A percentile compares a stretch with the other conserved stretches of the same genome.
Conservation (phyloP, 2,797 vertebrate species). For the Mus spretus region DNA sequence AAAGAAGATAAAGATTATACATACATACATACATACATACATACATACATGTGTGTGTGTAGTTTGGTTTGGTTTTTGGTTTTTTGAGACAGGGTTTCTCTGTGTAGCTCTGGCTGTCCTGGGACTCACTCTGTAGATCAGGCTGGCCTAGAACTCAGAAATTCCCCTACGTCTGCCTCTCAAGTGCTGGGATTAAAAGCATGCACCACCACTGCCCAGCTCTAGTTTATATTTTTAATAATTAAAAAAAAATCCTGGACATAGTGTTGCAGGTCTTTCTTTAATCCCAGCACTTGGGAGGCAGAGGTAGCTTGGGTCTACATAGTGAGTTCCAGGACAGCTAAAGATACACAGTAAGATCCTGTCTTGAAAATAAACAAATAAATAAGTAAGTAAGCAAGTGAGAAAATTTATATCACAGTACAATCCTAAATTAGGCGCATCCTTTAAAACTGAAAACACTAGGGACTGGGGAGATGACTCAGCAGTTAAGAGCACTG, state of each 20-base stretch:
- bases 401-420: neutral
- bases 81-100: no score
- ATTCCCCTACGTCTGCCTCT: no score
- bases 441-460: slow-evolving; percentile 13
- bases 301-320: neutral
- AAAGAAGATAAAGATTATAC: neutral
- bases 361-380: neutral
- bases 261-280: neutral
- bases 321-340: neutral
- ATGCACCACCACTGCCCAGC: no score
- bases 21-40: no score
- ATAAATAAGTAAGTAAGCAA: neutral
- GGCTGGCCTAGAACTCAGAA: no score
- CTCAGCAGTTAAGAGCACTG: no score
- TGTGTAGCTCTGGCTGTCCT: no score
- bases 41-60: no score
- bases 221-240: neutral
- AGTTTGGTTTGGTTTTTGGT: no score
- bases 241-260: neutral
- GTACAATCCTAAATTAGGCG: neutral
- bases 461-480: neutral
- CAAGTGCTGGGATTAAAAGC: no score
- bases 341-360: neutral
- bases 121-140: no score
- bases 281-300: neutral